A percentile compares a stretch with the other conserved stretches of the same genome.
phyloP scores from a whole-genome alignment of 2,888 invertebrate genomes.

The Cosmia trapezina region DNA sequence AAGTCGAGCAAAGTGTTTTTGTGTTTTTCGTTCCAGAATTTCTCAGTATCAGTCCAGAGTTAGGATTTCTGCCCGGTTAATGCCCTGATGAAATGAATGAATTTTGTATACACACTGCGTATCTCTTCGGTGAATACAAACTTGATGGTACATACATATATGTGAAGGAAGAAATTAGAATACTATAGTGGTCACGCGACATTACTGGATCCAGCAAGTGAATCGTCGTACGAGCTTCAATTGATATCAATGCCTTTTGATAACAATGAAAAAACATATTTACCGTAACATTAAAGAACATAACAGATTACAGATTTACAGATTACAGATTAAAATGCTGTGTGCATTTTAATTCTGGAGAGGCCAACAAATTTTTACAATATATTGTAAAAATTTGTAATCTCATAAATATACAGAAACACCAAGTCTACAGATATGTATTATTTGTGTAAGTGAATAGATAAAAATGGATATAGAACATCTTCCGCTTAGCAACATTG shows the following conservation, averaged over 20 bases:
- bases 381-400: background rate
- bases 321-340: no score
- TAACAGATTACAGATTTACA: background rate
- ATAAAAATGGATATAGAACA: background rate
- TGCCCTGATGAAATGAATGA: background rate
- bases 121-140: background rate
- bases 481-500: constrained; percentile 1
- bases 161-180: constrained; percentile 40
- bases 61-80: background rate
- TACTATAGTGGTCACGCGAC: constrained; percentile 40
- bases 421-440: background rate
- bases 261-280: constrained; percentile 24
- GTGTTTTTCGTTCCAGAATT: background rate
- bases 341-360: no score
- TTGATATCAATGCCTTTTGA: constrained; percentile 51
- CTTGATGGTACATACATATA: background rate
- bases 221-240: constrained; percentile 42
- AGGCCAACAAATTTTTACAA: background rate
- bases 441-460: no score
- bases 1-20: background rate
- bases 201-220: constrained; percentile 37
- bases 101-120: background rate
- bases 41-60: background rate
- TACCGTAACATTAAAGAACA: constrained; percentile 9
- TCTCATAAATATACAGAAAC: background rate